A percentile compares a stretch with the other conserved stretches of the same genome.
Evolutionary conservation across 1,140 invertebrate genomes (phyloP).

Genomic region (Anastrepha ludens): DNA sequence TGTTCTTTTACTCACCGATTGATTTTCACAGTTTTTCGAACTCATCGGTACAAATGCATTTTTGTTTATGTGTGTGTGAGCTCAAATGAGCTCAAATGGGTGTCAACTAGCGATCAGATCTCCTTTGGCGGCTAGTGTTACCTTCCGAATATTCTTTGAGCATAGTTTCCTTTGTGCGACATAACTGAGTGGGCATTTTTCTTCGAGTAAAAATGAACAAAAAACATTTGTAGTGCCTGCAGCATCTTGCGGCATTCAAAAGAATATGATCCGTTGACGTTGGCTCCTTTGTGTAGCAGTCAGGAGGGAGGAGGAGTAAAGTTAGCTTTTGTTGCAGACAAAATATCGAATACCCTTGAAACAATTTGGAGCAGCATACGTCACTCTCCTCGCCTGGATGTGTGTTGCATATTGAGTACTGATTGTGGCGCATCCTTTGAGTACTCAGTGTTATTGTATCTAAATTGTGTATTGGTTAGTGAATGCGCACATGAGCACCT

Average conservation of each 20-base stretch:
- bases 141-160: background rate
- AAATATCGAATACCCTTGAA: slow-evolving; percentile 37
- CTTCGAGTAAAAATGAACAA: background rate
- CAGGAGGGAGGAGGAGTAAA: no score
- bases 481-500: background rate
- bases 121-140: background rate
- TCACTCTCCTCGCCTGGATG: background rate
- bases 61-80: background rate
- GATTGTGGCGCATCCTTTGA: background rate
- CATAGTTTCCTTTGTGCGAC: background rate
- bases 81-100: background rate
- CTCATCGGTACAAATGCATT: background rate
- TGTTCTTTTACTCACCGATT: background rate
- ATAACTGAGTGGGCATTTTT: background rate
- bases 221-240: background rate
- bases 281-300: background rate
- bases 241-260: background rate
- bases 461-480: slow-evolving; percentile 21
- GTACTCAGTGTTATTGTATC: slow-evolving; percentile 14
- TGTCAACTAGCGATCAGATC: background rate
- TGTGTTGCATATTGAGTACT: background rate
- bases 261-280: background rate
- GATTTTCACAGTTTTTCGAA: background rate
- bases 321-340: background rate
- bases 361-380: slow-evolving; percentile 5